Conservation (phyloP, 30 jellyfish, hydroid and myxozoan species). For the Mastigias papua region DNA sequence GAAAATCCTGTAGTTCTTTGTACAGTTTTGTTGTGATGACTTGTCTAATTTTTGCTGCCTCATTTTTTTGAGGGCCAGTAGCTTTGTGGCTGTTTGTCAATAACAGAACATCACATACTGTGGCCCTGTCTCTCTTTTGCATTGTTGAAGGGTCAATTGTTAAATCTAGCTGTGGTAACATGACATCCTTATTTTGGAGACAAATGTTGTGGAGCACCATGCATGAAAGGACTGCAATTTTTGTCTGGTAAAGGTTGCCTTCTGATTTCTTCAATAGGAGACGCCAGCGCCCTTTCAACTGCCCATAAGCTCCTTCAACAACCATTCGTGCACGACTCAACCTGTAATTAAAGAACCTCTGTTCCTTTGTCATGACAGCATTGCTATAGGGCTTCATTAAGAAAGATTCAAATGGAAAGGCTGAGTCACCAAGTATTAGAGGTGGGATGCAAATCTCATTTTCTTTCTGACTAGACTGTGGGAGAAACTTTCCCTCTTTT, state of each 20-base stretch:
- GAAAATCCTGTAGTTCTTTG: no score
- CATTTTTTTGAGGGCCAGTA: neutral
- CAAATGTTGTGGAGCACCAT: constrained; percentile 81
- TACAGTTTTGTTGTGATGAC: no score
- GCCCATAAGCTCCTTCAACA: constrained; percentile 87
- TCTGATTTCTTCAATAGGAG: constrained; percentile 54
- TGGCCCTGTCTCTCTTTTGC: constrained; percentile 46
- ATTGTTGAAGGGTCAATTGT: constrained; percentile 56
- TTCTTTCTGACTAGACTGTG: constrained; percentile 22
- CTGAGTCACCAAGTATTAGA: constrained; percentile 75
- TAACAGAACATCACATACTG: constrained; percentile 29
- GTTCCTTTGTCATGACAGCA: constrained; percentile 71
- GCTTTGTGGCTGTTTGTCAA: neutral
- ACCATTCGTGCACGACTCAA: constrained; percentile 90
- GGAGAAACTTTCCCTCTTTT: constrained; percentile 60
- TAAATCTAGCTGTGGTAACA: constrained; percentile 50
- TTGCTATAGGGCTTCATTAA: constrained; percentile 75
- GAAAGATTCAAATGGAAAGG: constrained; percentile 65
- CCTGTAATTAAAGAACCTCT: constrained; percentile 80
- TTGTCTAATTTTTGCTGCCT: neutral
- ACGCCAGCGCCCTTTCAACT: constrained; percentile 77
- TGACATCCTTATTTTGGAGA: constrained; percentile 59
- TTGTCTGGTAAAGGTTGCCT: constrained; percentile 59
- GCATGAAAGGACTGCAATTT: constrained; percentile 66
- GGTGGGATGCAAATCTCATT: constrained; percentile 60